Percentiles rank a stretch among this genome's conserved stretches.
phyloP scores from a whole-genome alignment of 1,140 invertebrate genomes.

The Apis mellifera region DNA sequence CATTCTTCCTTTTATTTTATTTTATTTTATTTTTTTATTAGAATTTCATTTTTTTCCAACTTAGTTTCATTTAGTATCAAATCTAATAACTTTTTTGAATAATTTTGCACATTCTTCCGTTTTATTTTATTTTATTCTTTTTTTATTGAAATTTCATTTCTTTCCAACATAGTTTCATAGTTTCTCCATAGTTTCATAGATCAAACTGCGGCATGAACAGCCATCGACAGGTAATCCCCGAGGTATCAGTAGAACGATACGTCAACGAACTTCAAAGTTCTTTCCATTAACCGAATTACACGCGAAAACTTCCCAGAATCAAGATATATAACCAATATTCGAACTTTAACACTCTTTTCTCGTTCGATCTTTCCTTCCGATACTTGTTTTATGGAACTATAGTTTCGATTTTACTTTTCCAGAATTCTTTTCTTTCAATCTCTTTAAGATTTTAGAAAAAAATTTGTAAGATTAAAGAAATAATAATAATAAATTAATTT shows the following conservation, averaged over 20 bases:
- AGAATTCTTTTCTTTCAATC: background rate
- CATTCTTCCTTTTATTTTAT: background rate
- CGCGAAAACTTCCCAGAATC: conserved; percentile 34
- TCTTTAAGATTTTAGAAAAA: too few relatives aligned
- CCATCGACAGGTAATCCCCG: conserved; percentile 10
- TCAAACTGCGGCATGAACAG: conserved; percentile 2
- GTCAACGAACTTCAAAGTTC: conserved; percentile 50
- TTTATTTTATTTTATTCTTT: background rate
- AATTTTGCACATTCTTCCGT: too few relatives aligned
- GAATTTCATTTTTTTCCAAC: too few relatives aligned
- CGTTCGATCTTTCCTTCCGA: background rate
- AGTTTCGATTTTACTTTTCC: too few relatives aligned
- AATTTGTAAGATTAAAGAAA: too few relatives aligned
- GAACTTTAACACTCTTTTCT: conserved; percentile 16
- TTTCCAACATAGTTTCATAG: too few relatives aligned
- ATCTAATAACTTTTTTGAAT: too few relatives aligned
- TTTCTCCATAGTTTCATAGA: background rate
- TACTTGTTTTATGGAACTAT: too few relatives aligned
- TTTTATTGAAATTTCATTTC: background rate
- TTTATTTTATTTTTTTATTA: background rate
- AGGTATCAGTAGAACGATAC: conserved; percentile 10
- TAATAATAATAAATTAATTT: too few relatives aligned
- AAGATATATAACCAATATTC: background rate
- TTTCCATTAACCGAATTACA: conserved; percentile 54
- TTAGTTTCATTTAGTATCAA: too few relatives aligned